A percentile compares a stretch with the other conserved stretches of the same genome.
phyloP scores from a whole-genome alignment of 2,113 vertebrate genomes.

The Capricornis sumatraensis region DNA sequence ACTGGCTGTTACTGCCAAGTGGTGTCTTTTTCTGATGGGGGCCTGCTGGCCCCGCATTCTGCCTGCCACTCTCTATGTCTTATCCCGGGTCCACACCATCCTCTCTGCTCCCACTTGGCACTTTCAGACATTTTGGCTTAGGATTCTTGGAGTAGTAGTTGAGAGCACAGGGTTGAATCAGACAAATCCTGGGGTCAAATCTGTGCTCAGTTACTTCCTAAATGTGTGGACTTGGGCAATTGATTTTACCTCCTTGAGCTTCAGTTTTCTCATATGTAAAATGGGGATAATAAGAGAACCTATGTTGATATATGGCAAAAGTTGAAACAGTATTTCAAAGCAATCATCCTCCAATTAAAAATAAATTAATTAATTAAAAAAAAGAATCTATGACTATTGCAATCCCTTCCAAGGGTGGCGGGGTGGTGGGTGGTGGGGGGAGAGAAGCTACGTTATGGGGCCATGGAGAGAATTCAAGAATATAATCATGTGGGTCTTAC shows the following conservation, averaged over 20 bases:
- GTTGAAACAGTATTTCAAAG: neutral
- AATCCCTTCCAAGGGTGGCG: neutral
- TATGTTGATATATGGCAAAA: neutral
- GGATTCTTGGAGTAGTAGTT: neutral
- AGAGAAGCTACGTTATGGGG: neutral
- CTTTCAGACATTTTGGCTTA: neutral
- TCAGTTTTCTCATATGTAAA: neutral
- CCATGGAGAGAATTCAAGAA: neutral
- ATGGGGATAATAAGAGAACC: neutral
- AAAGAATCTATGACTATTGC: neutral
- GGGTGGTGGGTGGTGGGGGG: too few relatives aligned
- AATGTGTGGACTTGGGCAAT: neutral
- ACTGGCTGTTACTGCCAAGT: neutral
- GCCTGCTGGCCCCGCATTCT: rapidly evolving
- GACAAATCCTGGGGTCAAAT: neutral
- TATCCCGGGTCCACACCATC: too few relatives aligned
- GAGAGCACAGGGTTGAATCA: neutral
- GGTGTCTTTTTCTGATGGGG: neutral
- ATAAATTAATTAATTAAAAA: neutral
- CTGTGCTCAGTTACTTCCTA: neutral
- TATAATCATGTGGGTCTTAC: neutral
- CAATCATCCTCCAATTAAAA: neutral
- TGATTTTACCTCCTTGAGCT: neutral
- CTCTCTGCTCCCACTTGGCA: neutral
- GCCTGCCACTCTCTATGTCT: rapidly evolving